phyloP scores from a whole-genome alignment of 2,888 invertebrate genomes.

The Orthonevra nobilis region DNA sequence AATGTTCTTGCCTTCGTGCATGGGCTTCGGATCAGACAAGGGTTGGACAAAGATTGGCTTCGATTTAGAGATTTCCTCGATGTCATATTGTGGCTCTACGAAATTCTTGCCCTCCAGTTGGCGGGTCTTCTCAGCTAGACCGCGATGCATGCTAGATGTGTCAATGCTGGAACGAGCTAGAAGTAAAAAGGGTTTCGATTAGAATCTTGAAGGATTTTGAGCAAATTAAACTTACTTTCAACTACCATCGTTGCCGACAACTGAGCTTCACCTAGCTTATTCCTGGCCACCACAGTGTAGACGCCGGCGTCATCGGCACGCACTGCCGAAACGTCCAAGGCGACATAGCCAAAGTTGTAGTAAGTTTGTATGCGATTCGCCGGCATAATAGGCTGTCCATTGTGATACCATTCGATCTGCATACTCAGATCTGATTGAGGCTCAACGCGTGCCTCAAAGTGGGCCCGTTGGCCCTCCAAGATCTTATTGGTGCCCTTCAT shows the following conservation, averaged over 20 bases:
- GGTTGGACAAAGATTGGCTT: slow-evolving; percentile 97
- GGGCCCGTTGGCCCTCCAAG: slow-evolving; percentile 95
- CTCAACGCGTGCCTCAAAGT: slow-evolving; percentile 96
- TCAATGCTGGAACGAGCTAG: slow-evolving; percentile 93
- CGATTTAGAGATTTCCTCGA: slow-evolving; percentile 95
- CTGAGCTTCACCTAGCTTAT: slow-evolving; percentile 93
- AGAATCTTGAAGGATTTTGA: background rate
- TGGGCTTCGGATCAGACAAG: slow-evolving; percentile 90
- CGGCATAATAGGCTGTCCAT: slow-evolving; percentile 93
- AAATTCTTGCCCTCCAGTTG: slow-evolving; percentile 92
- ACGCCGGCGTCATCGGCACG: slow-evolving; percentile 95
- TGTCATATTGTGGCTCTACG: slow-evolving; percentile 92
- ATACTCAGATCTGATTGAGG: slow-evolving; percentile 96
- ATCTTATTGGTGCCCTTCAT: slow-evolving; percentile 96
- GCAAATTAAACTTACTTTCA: slow-evolving; percentile 86
- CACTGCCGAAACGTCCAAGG: slow-evolving; percentile 95
- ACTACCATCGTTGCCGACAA: slow-evolving; percentile 91
- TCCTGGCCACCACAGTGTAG: slow-evolving; percentile 95
- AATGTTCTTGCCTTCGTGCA: slow-evolving; percentile 93
- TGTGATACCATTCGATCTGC: slow-evolving; percentile 98
- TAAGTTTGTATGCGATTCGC: slow-evolving; percentile 96
- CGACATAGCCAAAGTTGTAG: slow-evolving; percentile 98
- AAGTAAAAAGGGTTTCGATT: slow-evolving; percentile 72
- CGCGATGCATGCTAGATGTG: slow-evolving; percentile 94
- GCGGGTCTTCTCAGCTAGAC: slow-evolving; percentile 92